phyloP scores from a whole-genome alignment of 2,113 vertebrate genomes.

The Mesoclemmys tuberculata region DNA sequence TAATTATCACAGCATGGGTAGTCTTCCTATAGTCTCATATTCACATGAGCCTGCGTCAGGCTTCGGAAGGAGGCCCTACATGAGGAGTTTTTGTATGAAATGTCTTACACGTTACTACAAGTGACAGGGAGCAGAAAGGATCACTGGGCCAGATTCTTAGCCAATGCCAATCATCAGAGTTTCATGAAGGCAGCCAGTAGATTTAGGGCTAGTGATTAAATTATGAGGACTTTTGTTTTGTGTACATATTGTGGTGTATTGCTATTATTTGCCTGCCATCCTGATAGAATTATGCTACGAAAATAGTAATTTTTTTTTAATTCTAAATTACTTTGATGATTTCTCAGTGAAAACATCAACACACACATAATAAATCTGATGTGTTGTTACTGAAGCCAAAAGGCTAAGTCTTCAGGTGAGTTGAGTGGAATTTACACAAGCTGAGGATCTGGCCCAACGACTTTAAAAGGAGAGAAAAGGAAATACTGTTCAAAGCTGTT shows the following conservation, averaged over 20 bases:
- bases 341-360: neutral
- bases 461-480: conserved; percentile 39
- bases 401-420: neutral
- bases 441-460: neutral
- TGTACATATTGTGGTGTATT: neutral
- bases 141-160: neutral
- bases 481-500: conserved; percentile 43
- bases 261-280: neutral
- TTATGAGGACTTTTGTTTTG: neutral
- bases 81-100: neutral
- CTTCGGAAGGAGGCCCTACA: neutral
- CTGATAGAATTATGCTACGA: neutral
- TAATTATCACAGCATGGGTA: neutral
- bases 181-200: neutral
- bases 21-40: neutral
- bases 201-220: neutral
- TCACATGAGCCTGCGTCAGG: neutral
- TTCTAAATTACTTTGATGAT: neutral
- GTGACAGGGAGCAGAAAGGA: neutral
- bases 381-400: neutral
- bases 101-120: neutral
- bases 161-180: neutral
- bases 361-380: neutral
- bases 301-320: neutral
- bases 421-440: neutral